These are phyloP conservation scores for Sebastes cheni DNA, from an alignment of 2,797 vertebrate genomes.

Conservation along the genomic window DNA sequence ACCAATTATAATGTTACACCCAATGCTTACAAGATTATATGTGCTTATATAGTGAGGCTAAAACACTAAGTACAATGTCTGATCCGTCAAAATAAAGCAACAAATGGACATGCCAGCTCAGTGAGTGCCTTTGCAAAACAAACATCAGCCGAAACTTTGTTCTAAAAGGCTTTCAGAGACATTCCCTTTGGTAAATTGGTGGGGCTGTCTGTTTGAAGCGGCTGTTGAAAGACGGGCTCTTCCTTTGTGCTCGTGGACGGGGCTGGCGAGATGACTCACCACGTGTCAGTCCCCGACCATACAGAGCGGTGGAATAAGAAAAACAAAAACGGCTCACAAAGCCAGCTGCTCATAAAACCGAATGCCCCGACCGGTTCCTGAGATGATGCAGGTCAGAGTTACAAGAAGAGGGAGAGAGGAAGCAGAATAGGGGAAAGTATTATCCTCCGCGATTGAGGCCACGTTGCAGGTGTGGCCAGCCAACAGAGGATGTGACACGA, in stretches of 20 bases:
- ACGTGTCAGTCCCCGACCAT: conserved; percentile 63
- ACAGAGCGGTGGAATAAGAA: conserved; percentile 49
- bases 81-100: conserved; percentile 48
- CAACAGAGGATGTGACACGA: conserved; percentile 56
- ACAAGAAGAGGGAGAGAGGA: conserved; percentile 36
- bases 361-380: conserved; percentile 45
- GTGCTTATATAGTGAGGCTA: neutral
- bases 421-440: conserved; percentile 39
- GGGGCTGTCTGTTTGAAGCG: conserved; percentile 58
- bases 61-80: conserved; percentile 18
- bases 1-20: conserved; percentile 9
- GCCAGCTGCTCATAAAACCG: conserved; percentile 54
- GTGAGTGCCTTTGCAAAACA: conserved; percentile 57
- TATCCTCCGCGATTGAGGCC: conserved; percentile 24
- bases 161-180: conserved; percentile 56
- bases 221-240: conserved; percentile 71
- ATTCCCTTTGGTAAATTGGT: conserved; percentile 54
- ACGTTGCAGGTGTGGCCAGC: conserved; percentile 61
- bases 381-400: conserved; percentile 45
- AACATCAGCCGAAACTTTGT: conserved; percentile 44
- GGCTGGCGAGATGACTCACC: conserved; percentile 69
- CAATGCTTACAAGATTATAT: conserved; percentile 15
- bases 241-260: conserved; percentile 65
- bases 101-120: conserved; percentile 46
- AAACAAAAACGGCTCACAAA: conserved; percentile 64